Evolutionary conservation across 2,888 invertebrate species (phyloP), one percentile per base, ranked within the genome.

Genomic region (Petrolisthes manimaculis): DNA sequence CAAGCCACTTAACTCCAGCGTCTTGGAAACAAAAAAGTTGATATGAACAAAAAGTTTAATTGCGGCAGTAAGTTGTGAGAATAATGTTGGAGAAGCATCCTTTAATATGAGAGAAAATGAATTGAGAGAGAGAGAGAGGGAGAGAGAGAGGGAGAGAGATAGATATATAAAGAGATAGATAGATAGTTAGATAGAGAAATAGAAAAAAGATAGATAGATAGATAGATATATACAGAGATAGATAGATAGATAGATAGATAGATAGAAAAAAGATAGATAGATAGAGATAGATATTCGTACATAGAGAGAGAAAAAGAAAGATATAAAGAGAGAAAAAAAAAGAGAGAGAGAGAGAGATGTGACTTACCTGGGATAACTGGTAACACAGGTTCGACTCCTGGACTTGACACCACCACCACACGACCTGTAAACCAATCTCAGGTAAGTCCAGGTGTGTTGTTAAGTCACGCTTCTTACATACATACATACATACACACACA

Each of bases 351-450:
- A 51, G 18, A 78, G 3, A 78, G 78, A 51, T 14, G 14, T 1
- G 18, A 56, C 79, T 54, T 37, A 88, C 88, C 88, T 88, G n/a
- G 88, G 84, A 37, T 56, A 88, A 55, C 56, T 88, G 55, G 88
- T 77, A 37, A 88, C 84, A n/a, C 88, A 88, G 53, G 84, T 84
- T 5, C 88, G 79, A 4, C 54, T 74, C 75, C 88, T 79, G 12
- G 88, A 88, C 77, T 84, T 84, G 80, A 88, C 88, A n/a, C 88
- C 88, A n/a, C 88, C 88, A 5, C 88, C 88, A 84, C 88, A 88
- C 3, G 88, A 88, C 84, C 88, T 83, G 83, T 0, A 55, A 74
- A 37, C 3, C n/a, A 37, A 54, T 21, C 14, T 6, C 53, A 37
- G 24, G 81, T 24, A 14, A 24, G 61, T 9, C 8, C 9, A 37